These are phyloP conservation scores for Orchesella flavescens DNA, from an alignment of 2,888 invertebrate species.

Conservation along the genomic window DNA sequence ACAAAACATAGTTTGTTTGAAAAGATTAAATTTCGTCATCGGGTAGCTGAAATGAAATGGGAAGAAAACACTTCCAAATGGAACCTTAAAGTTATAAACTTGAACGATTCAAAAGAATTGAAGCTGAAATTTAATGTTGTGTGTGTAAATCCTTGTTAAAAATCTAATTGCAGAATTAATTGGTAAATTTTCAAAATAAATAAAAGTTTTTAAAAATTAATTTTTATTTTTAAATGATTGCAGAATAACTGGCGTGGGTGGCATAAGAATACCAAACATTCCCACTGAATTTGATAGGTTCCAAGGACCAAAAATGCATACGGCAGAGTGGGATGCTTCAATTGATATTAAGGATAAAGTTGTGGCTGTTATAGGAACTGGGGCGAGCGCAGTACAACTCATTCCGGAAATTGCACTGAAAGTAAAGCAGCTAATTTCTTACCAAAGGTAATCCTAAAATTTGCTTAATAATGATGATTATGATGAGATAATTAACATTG, in stretches of 20 bases:
- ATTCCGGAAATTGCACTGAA: slow-evolving; percentile 65
- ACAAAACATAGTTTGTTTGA: too few species aligned
- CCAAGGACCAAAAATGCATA: slow-evolving; percentile 62
- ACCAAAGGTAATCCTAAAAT: slow-evolving; percentile 50
- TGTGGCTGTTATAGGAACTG: slow-evolving; percentile 66
- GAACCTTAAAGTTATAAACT: slow-evolving; percentile 36
- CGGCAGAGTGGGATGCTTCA: slow-evolving; percentile 65
- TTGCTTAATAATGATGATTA: neutral
- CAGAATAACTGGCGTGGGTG: too few species aligned
- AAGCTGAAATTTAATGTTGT: too few species aligned
- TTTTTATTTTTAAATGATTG: neutral
- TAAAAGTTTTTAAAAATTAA: neutral
- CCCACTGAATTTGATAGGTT: too few species aligned
- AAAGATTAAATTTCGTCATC: too few species aligned
- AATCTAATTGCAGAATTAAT: neutral
- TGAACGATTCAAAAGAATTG: too few species aligned
- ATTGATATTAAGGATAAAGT: slow-evolving; percentile 55
- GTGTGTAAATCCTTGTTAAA: too few species aligned
- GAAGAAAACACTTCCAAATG: slow-evolving; percentile 58
- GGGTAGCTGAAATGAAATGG: too few species aligned
- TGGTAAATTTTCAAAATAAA: neutral
- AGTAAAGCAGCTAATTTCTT: slow-evolving; percentile 61
- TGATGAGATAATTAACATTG: neutral
- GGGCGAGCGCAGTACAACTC: slow-evolving; percentile 68
- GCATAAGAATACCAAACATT: too few species aligned